These are phyloP conservation scores for Electrophaes corylata DNA, from an alignment of 2,888 invertebrate genomes.

Conservation along the genomic window DNA sequence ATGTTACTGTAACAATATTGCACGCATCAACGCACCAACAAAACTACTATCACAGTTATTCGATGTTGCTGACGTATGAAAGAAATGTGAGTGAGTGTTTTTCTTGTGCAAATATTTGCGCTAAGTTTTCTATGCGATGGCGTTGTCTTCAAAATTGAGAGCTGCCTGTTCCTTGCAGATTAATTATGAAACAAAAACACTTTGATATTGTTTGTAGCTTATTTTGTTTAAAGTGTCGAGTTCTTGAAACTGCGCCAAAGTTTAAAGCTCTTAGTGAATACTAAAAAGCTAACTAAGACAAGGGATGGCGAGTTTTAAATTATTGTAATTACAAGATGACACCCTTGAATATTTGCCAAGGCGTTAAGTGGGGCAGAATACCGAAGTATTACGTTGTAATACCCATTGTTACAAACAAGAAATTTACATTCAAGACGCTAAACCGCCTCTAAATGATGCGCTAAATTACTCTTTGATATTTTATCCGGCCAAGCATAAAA, in stretches of 20 bases:
- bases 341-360: conserved; percentile 33
- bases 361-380: conserved; percentile 16
- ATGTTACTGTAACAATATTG: too few relatives aligned
- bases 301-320: conserved; percentile 31
- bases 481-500: background rate
- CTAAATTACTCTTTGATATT: background rate
- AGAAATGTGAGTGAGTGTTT: too few relatives aligned
- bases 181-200: conserved; percentile 10
- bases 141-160: background rate
- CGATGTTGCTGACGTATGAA: too few relatives aligned
- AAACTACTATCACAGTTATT: too few relatives aligned
- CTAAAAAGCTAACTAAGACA: conserved; percentile 30
- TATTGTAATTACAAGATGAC: conserved; percentile 35
- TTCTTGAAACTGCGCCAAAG: conserved; percentile 35
- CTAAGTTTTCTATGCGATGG: too few relatives aligned
- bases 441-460: background rate
- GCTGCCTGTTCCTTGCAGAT: conserved; percentile 2
- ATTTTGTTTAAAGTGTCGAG: conserved; percentile 28
- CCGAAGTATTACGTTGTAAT: conserved; percentile 20
- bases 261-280: conserved; percentile 33
- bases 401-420: conserved; percentile 14
- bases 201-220: conserved; percentile 26
- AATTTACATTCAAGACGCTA: conserved; percentile 6
- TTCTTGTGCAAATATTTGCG: too few relatives aligned
- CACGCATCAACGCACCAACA: too few relatives aligned